Evolutionary conservation across 2,797 vertebrate genomes (phyloP).

Genomic region (Oryzias sinensis): DNA sequence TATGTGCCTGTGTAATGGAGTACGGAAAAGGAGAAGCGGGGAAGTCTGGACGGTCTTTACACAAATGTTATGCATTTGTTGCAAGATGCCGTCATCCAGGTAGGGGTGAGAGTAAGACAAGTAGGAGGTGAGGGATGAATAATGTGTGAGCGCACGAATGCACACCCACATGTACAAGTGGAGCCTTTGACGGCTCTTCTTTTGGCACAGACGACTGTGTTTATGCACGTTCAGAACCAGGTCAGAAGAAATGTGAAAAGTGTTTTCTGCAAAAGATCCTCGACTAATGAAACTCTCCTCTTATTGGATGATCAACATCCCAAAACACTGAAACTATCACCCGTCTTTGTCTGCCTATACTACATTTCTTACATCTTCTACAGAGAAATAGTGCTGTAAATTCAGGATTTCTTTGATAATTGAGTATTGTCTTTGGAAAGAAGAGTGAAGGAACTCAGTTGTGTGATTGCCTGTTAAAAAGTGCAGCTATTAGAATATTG

Average conservation of each 20-base stretch:
- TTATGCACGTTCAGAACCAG: constrained; percentile 44
- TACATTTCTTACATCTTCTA: constrained; percentile 25
- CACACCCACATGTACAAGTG: constrained; percentile 18
- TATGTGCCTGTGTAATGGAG: not conserved
- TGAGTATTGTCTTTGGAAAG: constrained; percentile 38
- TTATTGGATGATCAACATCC: constrained; percentile 40
- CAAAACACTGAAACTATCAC: not conserved
- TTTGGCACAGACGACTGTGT: constrained; percentile 20
- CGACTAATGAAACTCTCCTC: constrained; percentile 60
- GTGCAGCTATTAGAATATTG: constrained; percentile 34
- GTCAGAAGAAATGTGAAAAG: constrained; percentile 54
- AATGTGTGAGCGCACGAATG: constrained; percentile 51
- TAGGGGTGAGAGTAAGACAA: constrained; percentile 37
- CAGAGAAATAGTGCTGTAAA: constrained; percentile 31
- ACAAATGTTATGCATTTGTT: constrained; percentile 68
- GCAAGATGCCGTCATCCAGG: constrained; percentile 62
- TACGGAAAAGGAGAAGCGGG: constrained; percentile 53
- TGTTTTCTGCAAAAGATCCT: constrained; percentile 59
- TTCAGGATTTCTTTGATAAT: constrained; percentile 54
- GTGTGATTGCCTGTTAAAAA: constrained; percentile 20
- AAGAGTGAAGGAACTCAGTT: constrained; percentile 28
- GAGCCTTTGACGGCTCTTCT: constrained; percentile 48
- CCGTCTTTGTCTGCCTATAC: constrained; percentile 27
- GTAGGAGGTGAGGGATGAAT: constrained; percentile 66
- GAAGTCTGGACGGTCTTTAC: constrained; percentile 65